These are phyloP conservation scores for Fissipunctia ypsillon DNA, from an alignment of 2,888 invertebrate species.

Conservation along the genomic window DNA sequence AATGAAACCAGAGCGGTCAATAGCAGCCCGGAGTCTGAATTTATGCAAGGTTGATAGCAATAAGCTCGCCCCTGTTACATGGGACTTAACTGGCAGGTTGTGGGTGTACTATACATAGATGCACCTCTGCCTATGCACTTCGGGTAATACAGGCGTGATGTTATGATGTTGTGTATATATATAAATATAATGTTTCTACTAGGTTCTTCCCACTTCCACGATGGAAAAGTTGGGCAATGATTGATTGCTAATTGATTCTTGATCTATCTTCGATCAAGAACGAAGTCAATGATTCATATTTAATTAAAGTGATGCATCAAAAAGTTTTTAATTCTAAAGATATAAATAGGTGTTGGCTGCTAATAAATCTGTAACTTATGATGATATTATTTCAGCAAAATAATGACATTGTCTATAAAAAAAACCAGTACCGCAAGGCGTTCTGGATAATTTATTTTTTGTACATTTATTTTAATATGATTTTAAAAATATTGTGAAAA, in stretches of 20 bases:
- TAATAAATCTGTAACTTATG: conserved; percentile 14
- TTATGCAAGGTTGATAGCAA: background rate
- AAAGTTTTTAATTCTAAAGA: background rate
- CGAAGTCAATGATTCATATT: background rate
- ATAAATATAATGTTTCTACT: background rate
- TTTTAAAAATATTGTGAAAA: background rate
- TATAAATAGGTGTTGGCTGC: conserved; percentile 4
- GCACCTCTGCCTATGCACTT: background rate
- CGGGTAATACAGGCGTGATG: background rate
- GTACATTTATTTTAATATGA: conserved; percentile 7
- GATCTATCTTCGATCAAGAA: background rate
- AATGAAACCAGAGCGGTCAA: no score
- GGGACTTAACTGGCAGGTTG: background rate
- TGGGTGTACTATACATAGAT: background rate
- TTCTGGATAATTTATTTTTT: conserved; percentile 1
- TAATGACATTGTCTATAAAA: background rate
- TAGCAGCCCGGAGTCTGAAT: background rate
- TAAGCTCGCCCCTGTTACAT: background rate
- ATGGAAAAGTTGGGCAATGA: background rate
- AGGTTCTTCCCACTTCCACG: background rate
- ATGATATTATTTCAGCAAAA: background rate
- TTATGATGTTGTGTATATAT: background rate
- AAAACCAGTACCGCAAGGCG: conserved; percentile 3
- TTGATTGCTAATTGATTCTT: background rate
- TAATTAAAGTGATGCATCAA: background rate